Evolutionary conservation across 2,888 invertebrate species (phyloP), one percentile per base, ranked within the genome.

Genomic region (Chalcis sispes): DNA sequence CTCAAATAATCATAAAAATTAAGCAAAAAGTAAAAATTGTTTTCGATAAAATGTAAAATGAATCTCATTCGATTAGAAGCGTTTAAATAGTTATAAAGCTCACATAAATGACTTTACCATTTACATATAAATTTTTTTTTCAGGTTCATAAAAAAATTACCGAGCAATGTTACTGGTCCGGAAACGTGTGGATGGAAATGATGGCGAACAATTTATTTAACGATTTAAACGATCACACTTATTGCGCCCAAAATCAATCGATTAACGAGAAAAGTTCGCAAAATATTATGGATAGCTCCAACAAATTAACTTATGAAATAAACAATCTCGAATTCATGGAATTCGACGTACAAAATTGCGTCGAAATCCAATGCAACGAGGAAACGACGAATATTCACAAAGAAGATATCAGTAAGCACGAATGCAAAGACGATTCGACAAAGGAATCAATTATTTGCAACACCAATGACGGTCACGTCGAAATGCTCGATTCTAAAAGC

Each of bases 151-250:
- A 32, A 32, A 32, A 32, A 8, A 32, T 32, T 3, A 32, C 32
- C 8, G 8, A 32, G 3, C 32, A 32, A 32, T 32, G 13, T 29
- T 75, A 64, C 8, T 75, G 75, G 75, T 64, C 64, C 7, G 27
- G 25, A 23, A 75, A 18, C 52, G 10, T 32, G 4, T 70, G 70
- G 69, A 50, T 20, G 42, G 58, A 75, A 42, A 69, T 8, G 23
- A 42, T 50, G 23, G 56, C 62, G 20, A 54, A 1, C 1, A 20
- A 52, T 25, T 61, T 54, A 20, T 67, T 73, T 29, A 23, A 23
- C 3, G 48, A 36, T 15, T n/a, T n/a, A n/a, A n/a, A n/a, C 25
- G 69, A 59, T 48, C 27, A 64, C 15, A 29, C 29, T 58, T 50
- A 61, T 29, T 46, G 29, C 20, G 13, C 25, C 20, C 18, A 15